Conservation (phyloP, 2,888 invertebrate genomes). For the Standfussiana lucernea region DNA sequence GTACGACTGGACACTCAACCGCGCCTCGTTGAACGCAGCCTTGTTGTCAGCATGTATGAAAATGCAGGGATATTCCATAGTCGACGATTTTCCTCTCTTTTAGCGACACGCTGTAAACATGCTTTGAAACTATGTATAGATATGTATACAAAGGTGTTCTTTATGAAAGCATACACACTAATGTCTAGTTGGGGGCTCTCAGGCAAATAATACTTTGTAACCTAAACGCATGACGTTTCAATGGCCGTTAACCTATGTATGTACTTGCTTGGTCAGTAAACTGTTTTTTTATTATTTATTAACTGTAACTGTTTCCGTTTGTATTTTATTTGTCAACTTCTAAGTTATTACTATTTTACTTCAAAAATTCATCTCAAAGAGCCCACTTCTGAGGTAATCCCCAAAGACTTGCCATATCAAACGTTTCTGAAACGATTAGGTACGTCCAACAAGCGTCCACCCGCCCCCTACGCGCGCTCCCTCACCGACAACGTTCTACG, state of each 20-base stretch:
- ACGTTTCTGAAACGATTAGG: conserved; percentile 4
- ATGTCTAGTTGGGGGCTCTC: not conserved
- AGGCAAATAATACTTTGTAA: not conserved
- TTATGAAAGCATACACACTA: not conserved
- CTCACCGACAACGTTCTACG: not conserved
- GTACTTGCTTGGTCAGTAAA: not conserved
- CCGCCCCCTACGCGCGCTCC: conserved; percentile 19
- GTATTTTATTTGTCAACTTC: not conserved
- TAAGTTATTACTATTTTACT: not conserved
- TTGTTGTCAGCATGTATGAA: conserved; percentile 30
- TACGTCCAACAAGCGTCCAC: conserved; percentile 19
- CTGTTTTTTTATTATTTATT: not conserved
- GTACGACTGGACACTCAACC: conserved; percentile 15
- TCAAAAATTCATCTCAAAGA: not conserved
- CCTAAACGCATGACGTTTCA: not conserved
- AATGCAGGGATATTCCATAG: conserved; percentile 5
- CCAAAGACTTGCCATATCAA: conserved; percentile 32
- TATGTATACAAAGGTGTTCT: not conserved
- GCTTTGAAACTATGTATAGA: not conserved
- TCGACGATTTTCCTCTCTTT: conserved; percentile 12
- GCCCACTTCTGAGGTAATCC: not conserved
- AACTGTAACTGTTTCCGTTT: not conserved
- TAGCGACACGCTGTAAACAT: not conserved
- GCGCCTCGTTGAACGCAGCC: conserved; percentile 2
- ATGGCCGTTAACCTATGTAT: not conserved